phyloP scores from a whole-genome alignment of 2,888 invertebrate genomes.

The Toxonevra muliebris region DNA sequence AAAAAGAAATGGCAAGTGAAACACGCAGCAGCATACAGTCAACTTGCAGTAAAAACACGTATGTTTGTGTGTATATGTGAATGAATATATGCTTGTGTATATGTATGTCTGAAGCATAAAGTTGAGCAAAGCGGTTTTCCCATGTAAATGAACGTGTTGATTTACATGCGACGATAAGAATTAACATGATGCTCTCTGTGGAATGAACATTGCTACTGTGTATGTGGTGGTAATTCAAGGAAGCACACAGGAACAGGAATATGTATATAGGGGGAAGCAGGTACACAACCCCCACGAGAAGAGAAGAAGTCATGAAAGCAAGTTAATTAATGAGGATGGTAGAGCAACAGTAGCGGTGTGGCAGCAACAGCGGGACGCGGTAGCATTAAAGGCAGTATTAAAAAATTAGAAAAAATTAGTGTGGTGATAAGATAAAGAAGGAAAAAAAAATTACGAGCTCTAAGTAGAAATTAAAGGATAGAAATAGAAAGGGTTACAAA shows the following conservation, averaged over 20 bases:
- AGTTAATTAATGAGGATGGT: conserved; percentile 21
- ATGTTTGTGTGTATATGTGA: background rate
- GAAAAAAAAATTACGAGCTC: too few relatives aligned
- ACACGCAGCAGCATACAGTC: background rate
- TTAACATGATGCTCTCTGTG: conserved; percentile 14
- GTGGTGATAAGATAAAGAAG: conserved; percentile 35
- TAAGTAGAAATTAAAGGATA: too few relatives aligned
- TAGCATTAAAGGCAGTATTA: conserved; percentile 26
- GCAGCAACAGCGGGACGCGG: too few relatives aligned
- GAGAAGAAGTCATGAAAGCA: background rate
- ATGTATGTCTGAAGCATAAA: background rate
- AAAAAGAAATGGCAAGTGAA: background rate
- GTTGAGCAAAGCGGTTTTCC: conserved; percentile 7
- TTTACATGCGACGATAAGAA: conserved; percentile 32
- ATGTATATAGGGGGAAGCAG: background rate
- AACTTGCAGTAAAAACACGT: background rate
- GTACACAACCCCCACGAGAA: background rate
- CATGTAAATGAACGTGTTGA: conserved; percentile 35
- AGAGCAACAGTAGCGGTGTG: background rate
- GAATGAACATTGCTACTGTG: too few relatives aligned
- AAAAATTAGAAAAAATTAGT: conserved; percentile 37
- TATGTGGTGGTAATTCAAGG: too few relatives aligned
- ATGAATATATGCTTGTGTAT: background rate
- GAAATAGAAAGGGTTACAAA: too few relatives aligned
- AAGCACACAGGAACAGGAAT: too few relatives aligned